Conservation (phyloP, 2,113 vertebrate genomes). For the Carollia perspicillata region DNA sequence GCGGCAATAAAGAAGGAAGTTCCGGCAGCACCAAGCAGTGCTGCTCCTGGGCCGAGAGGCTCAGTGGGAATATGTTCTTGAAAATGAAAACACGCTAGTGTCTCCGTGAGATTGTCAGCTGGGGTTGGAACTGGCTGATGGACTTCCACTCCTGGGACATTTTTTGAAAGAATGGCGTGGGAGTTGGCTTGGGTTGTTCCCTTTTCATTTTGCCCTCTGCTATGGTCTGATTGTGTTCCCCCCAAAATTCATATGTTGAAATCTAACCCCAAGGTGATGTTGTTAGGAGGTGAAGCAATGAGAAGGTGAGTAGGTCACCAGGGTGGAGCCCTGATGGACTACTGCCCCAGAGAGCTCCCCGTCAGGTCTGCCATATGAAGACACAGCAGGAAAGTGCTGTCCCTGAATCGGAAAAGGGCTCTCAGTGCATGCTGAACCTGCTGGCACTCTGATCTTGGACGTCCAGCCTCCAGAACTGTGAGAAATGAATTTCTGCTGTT, state of each 20-base stretch:
- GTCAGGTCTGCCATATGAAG: fast-evolving
- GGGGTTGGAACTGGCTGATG: fast-evolving
- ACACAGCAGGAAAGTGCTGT: not conserved
- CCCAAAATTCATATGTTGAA: not conserved
- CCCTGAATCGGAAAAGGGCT: not conserved
- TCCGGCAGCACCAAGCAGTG: not conserved
- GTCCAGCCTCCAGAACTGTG: not conserved
- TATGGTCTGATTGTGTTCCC: too few relatives aligned
- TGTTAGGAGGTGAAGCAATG: not conserved
- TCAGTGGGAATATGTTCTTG: fast-evolving
- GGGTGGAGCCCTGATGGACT: not conserved
- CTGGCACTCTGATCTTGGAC: not conserved
- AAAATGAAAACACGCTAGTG: fast-evolving
- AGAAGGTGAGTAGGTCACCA: not conserved
- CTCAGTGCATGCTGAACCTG: not conserved
- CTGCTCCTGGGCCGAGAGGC: fast-evolving
- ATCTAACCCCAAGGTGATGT: too few relatives aligned
- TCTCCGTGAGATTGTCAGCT: not conserved
- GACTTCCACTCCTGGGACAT: fast-evolving
- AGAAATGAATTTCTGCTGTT: not conserved
- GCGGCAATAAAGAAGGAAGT: fast-evolving
- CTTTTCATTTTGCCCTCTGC: not conserved
- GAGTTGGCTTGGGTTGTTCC: not conserved
- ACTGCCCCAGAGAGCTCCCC: too few relatives aligned
- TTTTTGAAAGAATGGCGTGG: not conserved